Evolutionary conservation across 2,113 vertebrate genomes (phyloP).

Genomic region (Choloepus hoffmanni): DNA sequence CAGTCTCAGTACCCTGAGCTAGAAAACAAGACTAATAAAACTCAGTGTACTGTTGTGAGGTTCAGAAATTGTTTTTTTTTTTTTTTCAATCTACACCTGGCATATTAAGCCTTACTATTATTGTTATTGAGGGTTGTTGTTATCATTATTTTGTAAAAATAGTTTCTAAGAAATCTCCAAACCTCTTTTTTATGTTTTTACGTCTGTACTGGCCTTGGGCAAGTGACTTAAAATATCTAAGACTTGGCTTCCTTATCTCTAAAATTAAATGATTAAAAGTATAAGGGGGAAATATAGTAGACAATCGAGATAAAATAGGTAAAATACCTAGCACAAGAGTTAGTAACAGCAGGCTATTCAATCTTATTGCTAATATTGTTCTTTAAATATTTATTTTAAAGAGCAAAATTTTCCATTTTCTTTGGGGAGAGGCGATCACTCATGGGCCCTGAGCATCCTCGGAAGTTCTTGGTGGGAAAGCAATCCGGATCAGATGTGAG

Average conservation of each 20-base stretch:
- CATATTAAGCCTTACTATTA: neutral
- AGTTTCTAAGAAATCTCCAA: neutral
- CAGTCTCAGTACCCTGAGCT: neutral
- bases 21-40: neutral
- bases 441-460: neutral
- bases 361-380: neutral
- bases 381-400: neutral
- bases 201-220: neutral
- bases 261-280: neutral
- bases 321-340: neutral
- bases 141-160: conserved; percentile 17
- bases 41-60: neutral
- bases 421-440: neutral
- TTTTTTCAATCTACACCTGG: neutral
- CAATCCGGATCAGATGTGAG: too few species aligned
- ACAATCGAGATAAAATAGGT: neutral
- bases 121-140: neutral
- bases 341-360: neutral
- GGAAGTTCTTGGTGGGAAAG: neutral
- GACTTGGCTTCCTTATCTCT: neutral
- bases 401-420: neutral
- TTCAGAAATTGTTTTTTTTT: neutral
- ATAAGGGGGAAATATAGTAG: neutral
- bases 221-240: neutral
- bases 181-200: neutral